phyloP scores from a whole-genome alignment of 2,888 invertebrate species.

The Pseudoips prasinana region DNA sequence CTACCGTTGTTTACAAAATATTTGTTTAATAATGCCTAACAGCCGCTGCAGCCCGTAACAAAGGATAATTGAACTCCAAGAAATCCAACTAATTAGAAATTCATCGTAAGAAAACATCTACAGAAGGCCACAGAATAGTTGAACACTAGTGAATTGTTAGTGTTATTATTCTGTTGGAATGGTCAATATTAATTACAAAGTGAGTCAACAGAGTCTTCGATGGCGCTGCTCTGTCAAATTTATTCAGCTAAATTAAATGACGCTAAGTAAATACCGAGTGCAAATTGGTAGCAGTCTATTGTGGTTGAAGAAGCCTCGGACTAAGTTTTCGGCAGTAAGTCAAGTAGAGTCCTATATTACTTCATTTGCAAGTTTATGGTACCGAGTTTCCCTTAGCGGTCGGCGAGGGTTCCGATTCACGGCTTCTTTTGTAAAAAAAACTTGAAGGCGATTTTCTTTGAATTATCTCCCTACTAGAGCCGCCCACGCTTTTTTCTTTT shows the following conservation, averaged over 20 bases:
- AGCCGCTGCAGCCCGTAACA: constrained; percentile 9
- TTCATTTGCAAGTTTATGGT: constrained; percentile 77
- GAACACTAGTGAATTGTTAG: constrained; percentile 26
- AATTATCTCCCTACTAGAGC: constrained; percentile 48
- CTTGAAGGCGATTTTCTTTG: constrained; percentile 54
- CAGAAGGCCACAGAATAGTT: constrained; percentile 22
- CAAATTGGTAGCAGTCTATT: constrained; percentile 53
- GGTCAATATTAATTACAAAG: constrained; percentile 66
- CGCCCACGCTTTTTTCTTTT: constrained; percentile 46
- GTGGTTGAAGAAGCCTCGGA: constrained; percentile 38
- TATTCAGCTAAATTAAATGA: constrained; percentile 72
- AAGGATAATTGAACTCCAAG: constrained; percentile 21
- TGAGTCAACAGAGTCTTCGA: constrained; percentile 34
- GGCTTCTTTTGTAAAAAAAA: constrained; percentile 61
- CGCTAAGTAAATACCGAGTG: constrained; percentile 61
- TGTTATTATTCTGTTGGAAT: constrained; percentile 40
- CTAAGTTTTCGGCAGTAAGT: constrained; percentile 61
- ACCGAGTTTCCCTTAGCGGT: constrained; percentile 56
- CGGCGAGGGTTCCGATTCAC: constrained; percentile 41
- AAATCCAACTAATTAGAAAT: constrained; percentile 30
- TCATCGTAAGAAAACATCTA: constrained; percentile 28
- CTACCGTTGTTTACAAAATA: no score
- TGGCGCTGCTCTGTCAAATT: constrained; percentile 37
- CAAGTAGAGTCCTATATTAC: constrained; percentile 62
- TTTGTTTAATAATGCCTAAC: no score